Evolutionary conservation across 2,113 vertebrate species (phyloP), one percentile per base, ranked within the genome.

Genomic region (Sciurus niger): DNA sequence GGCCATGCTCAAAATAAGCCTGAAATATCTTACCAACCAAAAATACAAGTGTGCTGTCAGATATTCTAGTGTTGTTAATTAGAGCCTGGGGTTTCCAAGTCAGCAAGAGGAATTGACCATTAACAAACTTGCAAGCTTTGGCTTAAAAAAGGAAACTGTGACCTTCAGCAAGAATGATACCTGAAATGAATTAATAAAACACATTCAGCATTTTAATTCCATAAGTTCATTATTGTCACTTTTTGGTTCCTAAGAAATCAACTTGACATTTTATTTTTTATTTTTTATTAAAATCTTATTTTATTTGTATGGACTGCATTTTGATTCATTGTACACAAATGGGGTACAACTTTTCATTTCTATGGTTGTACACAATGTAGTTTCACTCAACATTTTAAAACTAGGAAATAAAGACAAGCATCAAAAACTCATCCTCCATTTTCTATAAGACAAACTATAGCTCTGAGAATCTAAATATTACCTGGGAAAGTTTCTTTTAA

Each of bases 321-420:
- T 40, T 40, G 40, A 40, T 40, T 40, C 40, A 40, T 4, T 40
- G 3, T 40, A 40, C 40, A 40, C 40, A 40, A 40, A 40, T 40
- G 40, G 40, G 40, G 40, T 40, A 40, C 40, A 40, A 40, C 40
- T 40, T 40, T 40, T 40, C 40, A 40, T 40, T 40, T 40, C 40
- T 40, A 40, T 40, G 40, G 40, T 40, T 40, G 40, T 40, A 40
- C 40, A 40, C 40, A 40, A 40, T 40, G 40, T 40, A 40, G 40
- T 40, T 40, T 40, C 40, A 40, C 40, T 95, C 22, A 90, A 72
- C 40, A 86, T 86, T 82, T 37, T 80, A 51, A 93, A 92, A 70
- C 9, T 24, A 68, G 46, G 34, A 94, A 87, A 67, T 53, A 46
- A 85, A 67, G 25, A 24, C 30, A 84, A 93, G 40, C 40, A 60